These are phyloP conservation scores for Monopterus albus DNA, from an alignment of 2,113 vertebrate species.

Conservation along the genomic window DNA sequence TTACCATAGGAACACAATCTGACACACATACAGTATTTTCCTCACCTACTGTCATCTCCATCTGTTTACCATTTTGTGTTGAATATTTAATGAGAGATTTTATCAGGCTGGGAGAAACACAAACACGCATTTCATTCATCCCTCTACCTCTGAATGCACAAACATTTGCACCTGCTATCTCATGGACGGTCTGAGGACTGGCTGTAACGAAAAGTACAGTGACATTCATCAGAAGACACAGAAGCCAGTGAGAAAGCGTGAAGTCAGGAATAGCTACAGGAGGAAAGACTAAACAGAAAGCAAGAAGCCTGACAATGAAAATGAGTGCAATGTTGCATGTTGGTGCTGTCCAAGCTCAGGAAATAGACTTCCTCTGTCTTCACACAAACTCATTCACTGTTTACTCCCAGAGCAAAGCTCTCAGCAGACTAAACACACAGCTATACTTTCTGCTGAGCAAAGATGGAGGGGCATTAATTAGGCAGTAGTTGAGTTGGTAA, in stretches of 20 bases:
- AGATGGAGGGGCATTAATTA: conserved; percentile 40
- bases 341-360: conserved; percentile 28
- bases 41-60: conserved; percentile 58
- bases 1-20: conserved; percentile 64
- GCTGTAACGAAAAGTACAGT: conserved; percentile 1
- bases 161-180: conserved; percentile 34
- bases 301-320: background rate
- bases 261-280: conserved; percentile 3
- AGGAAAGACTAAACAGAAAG: background rate
- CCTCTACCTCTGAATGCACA: conserved; percentile 28
- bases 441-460: conserved; percentile 40
- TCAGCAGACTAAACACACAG: conserved; percentile 44
- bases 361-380: conserved; percentile 31
- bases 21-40: conserved; percentile 34
- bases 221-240: background rate
- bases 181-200: conserved; percentile 1
- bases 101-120: conserved; percentile 26
- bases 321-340: background rate
- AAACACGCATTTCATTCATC: conserved; percentile 27
- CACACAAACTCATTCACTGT: conserved; percentile 18
- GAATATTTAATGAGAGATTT: conserved; percentile 57
- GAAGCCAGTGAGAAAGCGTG: background rate
- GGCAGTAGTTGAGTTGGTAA: conserved; percentile 33
- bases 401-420: conserved; percentile 18
- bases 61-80: conserved; percentile 65